phyloP scores from a whole-genome alignment of 2,888 invertebrate genomes.

The Galeopsomyia nigrocyanea region DNA sequence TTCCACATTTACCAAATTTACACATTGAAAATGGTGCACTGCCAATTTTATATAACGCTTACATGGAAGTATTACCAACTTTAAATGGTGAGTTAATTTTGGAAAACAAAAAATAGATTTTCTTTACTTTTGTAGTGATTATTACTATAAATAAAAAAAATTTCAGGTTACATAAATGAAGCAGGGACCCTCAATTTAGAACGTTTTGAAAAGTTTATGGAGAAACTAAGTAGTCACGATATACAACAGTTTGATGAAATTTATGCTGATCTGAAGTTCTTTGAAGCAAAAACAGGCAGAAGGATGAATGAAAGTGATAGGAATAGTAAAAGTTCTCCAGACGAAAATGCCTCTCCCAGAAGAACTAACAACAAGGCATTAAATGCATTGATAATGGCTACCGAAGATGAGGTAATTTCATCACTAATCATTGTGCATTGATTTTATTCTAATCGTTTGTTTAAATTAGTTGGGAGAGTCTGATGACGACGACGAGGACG shows the following conservation, averaged over 20 bases:
- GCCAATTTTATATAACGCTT: constrained; percentile 87
- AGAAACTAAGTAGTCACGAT: constrained; percentile 80
- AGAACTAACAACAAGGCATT: constrained; percentile 69
- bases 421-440: not conserved
- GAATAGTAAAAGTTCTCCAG: constrained; percentile 61
- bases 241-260: constrained; percentile 82
- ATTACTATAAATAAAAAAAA: not conserved
- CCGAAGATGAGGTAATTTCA: constrained; percentile 31
- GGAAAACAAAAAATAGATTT: no score
- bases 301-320: constrained; percentile 69
- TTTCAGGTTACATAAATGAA: constrained; percentile 92
- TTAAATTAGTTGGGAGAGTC: constrained; percentile 52
- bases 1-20: constrained; percentile 94
- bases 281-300: constrained; percentile 83
- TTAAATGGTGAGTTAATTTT: constrained; percentile 77
- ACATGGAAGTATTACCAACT: constrained; percentile 87
- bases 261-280: constrained; percentile 86
- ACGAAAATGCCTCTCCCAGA: constrained; percentile 51
- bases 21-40: constrained; percentile 93
- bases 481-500: constrained; percentile 59
- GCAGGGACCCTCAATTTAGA: constrained; percentile 84
- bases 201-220: constrained; percentile 89
- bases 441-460: constrained; percentile 28
- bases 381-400: constrained; percentile 52
- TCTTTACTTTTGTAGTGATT: no score